Conservation (phyloP, 2,888 invertebrate genomes). For the Crioceris asparagi region DNA sequence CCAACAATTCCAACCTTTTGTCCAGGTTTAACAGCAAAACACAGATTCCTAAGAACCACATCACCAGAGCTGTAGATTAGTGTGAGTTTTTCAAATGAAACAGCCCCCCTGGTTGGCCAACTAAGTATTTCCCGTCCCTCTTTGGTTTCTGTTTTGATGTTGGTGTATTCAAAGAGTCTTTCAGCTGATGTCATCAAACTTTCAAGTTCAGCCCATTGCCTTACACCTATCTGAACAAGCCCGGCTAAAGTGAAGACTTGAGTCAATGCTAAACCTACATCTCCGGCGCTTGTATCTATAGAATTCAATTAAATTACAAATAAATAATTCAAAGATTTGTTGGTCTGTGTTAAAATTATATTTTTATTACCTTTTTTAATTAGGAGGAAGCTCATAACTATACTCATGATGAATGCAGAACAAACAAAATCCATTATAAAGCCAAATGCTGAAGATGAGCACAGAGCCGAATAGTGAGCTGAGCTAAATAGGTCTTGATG, state of each 20-base stretch:
- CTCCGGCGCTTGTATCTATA: conserved; percentile 24
- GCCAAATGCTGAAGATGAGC: conserved; percentile 29
- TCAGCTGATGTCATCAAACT: conserved; percentile 88
- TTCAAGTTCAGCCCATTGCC: conserved; percentile 73
- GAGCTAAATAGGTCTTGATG: conserved; percentile 35
- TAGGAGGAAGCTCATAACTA: conserved; percentile 20
- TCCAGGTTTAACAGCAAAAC: conserved; percentile 52
- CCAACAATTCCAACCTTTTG: conserved; percentile 73
- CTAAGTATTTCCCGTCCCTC: conserved; percentile 43
- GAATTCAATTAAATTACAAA: no score
- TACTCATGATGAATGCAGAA: conserved; percentile 20
- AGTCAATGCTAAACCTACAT: conserved; percentile 54
- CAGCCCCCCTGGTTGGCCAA: conserved; percentile 62
- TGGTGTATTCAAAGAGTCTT: conserved; percentile 46
- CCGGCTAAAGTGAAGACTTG: conserved; percentile 69
- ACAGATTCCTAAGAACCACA: conserved; percentile 60
- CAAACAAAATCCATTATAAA: conserved; percentile 29
- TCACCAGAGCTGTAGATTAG: conserved; percentile 64
- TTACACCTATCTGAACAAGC: conserved; percentile 48
- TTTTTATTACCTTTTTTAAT: conserved; percentile 26
- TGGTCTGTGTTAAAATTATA: no score
- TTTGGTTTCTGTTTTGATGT: conserved; percentile 36
- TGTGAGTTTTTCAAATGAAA: conserved; percentile 55
- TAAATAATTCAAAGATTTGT: no score
- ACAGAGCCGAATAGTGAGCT: conserved; percentile 27